phyloP scores from a whole-genome alignment of 2,113 vertebrate genomes.

The Acrocephalus arundinaceus region DNA sequence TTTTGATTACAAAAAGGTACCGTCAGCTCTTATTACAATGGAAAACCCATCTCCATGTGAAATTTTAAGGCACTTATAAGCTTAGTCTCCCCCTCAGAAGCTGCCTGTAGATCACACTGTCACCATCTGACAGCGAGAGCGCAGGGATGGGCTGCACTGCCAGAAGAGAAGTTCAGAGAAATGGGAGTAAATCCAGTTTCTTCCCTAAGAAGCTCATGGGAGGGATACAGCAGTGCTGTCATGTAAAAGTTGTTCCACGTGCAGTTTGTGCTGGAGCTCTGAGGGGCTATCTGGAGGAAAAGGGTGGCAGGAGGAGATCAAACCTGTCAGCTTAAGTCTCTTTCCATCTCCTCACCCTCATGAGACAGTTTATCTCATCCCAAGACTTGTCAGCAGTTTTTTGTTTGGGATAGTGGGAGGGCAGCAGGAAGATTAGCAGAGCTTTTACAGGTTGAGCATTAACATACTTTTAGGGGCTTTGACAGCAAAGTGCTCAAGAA shows the following conservation, averaged over 20 bases:
- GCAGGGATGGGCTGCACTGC: neutral
- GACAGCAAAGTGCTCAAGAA: neutral
- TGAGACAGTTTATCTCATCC: conserved; percentile 47
- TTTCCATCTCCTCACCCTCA: neutral
- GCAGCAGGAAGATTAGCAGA: conserved; percentile 27
- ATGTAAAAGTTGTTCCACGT: neutral
- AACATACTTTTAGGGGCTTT: conserved; percentile 3
- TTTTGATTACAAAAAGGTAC: conserved; percentile 68
- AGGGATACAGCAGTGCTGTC: neutral
- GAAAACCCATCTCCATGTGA: conserved; percentile 49
- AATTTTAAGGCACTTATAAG: conserved; percentile 68
- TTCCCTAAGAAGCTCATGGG: conserved; percentile 17
- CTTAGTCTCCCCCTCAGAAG: conserved; percentile 12
- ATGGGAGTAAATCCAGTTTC: conserved; percentile 18
- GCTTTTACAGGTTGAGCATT: conserved; percentile 35
- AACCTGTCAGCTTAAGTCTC: conserved; percentile 42
- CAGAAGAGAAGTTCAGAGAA: neutral
- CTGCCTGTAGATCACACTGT: conserved; percentile 12
- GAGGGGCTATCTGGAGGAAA: neutral
- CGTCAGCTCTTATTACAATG: conserved; percentile 68
- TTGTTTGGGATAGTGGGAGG: neutral
- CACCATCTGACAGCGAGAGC: conserved; percentile 27
- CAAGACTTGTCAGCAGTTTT: conserved; percentile 57
- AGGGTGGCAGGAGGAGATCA: conserved; percentile 6
- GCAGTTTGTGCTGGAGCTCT: neutral